A percentile compares a stretch with the other conserved stretches of the same genome.
These are phyloP conservation scores for Rhizoglyphus robini DNA, from an alignment of 1,140 invertebrate species.

Conservation along the genomic window DNA sequence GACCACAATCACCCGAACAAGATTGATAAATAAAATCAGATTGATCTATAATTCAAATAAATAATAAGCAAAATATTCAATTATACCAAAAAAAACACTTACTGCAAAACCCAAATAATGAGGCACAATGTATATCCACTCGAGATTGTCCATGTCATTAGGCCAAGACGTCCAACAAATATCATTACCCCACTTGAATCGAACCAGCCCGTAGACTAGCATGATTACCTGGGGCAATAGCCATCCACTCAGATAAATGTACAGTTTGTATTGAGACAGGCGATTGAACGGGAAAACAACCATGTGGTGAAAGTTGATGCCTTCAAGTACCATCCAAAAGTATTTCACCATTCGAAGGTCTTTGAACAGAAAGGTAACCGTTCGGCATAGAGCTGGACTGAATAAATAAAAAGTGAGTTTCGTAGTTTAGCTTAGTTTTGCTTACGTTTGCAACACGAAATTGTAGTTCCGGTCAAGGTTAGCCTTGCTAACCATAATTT, in stretches of 20 bases:
- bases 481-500: too few relatives aligned
- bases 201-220: background rate
- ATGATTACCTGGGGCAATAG: background rate
- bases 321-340: background rate
- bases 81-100: background rate
- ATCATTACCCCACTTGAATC: background rate
- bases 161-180: constrained; percentile 12
- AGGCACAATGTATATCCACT: background rate
- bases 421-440: too few relatives aligned
- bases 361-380: background rate
- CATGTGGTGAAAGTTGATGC: constrained; percentile 8
- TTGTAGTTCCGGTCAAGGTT: too few relatives aligned
- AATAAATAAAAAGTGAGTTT: background rate
- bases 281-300: background rate
- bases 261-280: background rate
- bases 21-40: background rate
- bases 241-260: constrained; percentile 1
- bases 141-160: background rate
- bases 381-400: background rate
- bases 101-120: background rate
- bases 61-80: background rate
- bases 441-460: too few relatives aligned
- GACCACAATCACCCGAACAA: background rate
- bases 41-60: background rate
- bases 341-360: background rate